phyloP scores from a whole-genome alignment of 1,140 invertebrate genomes.

The Camponotus pennsylvanicus region DNA sequence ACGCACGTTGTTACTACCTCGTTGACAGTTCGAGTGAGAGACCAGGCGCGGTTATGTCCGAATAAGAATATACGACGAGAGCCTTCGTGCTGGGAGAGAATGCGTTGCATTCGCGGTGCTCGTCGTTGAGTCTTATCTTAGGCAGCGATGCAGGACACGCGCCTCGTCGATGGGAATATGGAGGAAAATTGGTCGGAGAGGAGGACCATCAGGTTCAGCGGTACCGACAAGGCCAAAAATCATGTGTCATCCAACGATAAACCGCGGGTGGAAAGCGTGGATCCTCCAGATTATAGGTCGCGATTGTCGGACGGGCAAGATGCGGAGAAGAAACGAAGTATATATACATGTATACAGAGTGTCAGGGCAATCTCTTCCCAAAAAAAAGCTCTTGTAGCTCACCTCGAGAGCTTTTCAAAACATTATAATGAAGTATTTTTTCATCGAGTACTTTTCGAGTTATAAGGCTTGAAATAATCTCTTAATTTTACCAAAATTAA shows the following conservation, averaged over 20 bases:
- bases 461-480: no score
- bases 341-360: not conserved
- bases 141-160: not conserved
- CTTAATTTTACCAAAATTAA: no score
- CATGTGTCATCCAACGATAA: conserved; percentile 9
- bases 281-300: not conserved
- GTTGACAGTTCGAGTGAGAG: not conserved
- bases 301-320: conserved; percentile 44
- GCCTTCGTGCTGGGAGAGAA: not conserved
- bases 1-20: no score
- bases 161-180: not conserved
- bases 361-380: no score
- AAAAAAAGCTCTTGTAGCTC: no score
- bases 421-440: no score
- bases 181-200: conserved; percentile 23
- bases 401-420: no score
- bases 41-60: not conserved
- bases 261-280: conserved; percentile 34
- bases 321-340: conserved; percentile 62
- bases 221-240: conserved; percentile 8
- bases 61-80: not conserved
- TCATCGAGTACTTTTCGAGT: no score
- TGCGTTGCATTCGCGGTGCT: not conserved
- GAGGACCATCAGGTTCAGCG: conserved; percentile 41
- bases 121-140: not conserved